Percentiles rank a stretch among this genome's conserved stretches.
These are phyloP conservation scores for Arbacia lixula DNA, from an alignment of 53 echinoderm and acorn worm genomes.

Conservation along the genomic window DNA sequence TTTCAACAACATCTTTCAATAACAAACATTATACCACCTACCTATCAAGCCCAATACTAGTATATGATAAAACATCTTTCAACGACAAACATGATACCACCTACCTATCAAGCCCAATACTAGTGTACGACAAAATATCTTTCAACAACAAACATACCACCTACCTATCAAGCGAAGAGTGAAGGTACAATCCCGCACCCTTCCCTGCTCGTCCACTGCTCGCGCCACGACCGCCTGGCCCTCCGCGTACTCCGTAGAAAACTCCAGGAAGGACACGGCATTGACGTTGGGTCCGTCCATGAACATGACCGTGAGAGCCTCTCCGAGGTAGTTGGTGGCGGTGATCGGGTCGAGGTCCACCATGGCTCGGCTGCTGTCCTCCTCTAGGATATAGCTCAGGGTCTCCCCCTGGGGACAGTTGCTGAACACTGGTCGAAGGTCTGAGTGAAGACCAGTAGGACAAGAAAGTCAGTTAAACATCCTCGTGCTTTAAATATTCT, in stretches of 20 bases:
- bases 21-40: no score
- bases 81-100: no score
- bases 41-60: no score
- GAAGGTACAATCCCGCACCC: constrained; percentile 22
- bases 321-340: constrained; percentile 6
- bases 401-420: constrained; percentile 46
- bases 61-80: no score
- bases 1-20: no score
- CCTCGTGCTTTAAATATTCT: no score
- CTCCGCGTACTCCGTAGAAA: constrained; percentile 21
- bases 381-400: constrained; percentile 4
- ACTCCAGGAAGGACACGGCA: neutral
- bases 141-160: no score
- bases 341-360: constrained; percentile 6
- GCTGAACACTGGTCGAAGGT: constrained; percentile 14
- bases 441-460: no score
- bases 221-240: constrained; percentile 44
- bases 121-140: no score
- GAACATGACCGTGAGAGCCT: neutral
- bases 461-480: no score
- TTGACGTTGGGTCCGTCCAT: constrained; percentile 34
- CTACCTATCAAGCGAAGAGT: constrained; percentile 23
- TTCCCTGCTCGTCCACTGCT: constrained; percentile 15
- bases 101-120: no score
- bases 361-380: constrained; percentile 1